Conservation (phyloP, 2,797 vertebrate genomes). For the Clarias fuscus region DNA sequence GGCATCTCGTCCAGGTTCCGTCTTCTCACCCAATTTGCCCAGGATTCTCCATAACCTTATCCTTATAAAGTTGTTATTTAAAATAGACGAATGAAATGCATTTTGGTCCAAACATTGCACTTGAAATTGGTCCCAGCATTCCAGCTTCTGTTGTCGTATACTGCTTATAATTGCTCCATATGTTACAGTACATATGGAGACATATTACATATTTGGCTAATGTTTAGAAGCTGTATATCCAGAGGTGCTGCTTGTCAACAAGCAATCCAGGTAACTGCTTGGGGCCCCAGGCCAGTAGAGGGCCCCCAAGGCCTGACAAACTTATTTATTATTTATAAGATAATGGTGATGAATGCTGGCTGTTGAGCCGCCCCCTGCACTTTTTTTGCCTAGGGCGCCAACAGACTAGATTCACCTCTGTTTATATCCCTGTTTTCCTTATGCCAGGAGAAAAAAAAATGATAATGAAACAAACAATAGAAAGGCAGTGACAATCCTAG, state of each 20-base stretch:
- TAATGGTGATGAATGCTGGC: no score
- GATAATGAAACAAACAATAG: conserved; percentile 39
- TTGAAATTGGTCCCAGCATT: background rate
- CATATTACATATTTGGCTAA: no score
- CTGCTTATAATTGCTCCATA: no score
- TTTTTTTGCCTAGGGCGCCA: no score
- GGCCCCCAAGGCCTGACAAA: no score
- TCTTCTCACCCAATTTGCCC: background rate
- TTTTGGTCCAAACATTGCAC: background rate
- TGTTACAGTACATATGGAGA: no score
- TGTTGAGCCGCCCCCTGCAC: no score
- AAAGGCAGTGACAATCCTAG: conserved; percentile 37
- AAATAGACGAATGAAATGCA: background rate
- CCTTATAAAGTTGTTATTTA: background rate
- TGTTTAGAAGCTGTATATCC: conserved; percentile 16
- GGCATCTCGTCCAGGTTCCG: background rate
- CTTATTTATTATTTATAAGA: no score
- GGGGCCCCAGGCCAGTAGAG: no score
- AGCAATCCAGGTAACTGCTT: no score
- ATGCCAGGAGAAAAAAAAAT: conserved; percentile 42
- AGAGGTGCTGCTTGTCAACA: no score
- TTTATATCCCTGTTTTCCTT: background rate
- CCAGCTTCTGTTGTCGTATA: background rate
- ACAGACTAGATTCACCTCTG: no score
- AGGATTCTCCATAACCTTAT: background rate